Evolutionary conservation across 1,140 invertebrate species (phyloP).

Genomic region (Trachymyrmex cornetzi): DNA sequence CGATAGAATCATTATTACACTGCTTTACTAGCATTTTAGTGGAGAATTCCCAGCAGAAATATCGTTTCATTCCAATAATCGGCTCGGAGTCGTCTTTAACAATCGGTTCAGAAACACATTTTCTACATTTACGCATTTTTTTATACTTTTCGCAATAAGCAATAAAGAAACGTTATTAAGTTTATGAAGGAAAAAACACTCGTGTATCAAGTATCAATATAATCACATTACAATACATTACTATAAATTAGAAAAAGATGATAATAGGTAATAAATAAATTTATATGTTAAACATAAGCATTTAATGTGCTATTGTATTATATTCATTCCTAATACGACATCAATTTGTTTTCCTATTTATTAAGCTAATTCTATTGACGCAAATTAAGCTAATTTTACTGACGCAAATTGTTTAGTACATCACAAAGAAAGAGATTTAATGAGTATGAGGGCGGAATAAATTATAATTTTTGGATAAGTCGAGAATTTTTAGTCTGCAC

Average conservation of each 20-base stretch:
- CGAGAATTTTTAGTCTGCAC: background rate
- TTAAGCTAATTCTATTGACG: slow-evolving; percentile 21
- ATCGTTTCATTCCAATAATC: slow-evolving; percentile 23
- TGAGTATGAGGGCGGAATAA: background rate
- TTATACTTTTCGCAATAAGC: background rate
- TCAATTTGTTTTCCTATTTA: slow-evolving; percentile 15
- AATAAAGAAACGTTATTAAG: background rate
- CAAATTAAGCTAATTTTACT: slow-evolving; percentile 32
- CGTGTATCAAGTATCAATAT: background rate
- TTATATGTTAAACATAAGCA: background rate
- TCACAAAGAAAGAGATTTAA: slow-evolving; percentile 13
- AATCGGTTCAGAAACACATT: background rate
- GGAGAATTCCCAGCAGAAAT: background rate
- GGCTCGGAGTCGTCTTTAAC: background rate
- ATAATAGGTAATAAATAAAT: background rate
- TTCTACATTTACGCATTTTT: slow-evolving; percentile 1
- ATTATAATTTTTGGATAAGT: slow-evolving; percentile 15
- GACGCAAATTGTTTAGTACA: slow-evolving; percentile 16
- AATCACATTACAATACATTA: background rate
- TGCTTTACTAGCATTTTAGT: slow-evolving; percentile 16
- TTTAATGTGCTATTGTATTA: background rate
- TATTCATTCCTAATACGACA: background rate
- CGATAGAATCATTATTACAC: slow-evolving; percentile 44
- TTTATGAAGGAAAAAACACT: slow-evolving; percentile 1
- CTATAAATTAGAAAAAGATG: too few species aligned